Evolutionary conservation across 1,140 invertebrate species (phyloP).

Genomic region (Trachymyrmex cornetzi): DNA sequence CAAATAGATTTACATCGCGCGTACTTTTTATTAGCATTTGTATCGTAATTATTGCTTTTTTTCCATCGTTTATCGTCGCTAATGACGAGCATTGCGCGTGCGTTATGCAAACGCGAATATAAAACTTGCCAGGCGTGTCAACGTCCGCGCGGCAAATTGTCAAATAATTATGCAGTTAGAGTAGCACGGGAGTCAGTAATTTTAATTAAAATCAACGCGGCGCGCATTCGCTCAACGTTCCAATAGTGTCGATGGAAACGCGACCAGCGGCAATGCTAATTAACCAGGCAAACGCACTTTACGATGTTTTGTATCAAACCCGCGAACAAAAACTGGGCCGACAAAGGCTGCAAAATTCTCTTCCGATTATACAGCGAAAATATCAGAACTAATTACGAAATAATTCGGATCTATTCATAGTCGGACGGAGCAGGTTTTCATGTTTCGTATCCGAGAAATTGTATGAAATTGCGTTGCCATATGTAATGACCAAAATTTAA

Average conservation of each 20-base stretch:
- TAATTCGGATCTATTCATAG: conserved; percentile 58
- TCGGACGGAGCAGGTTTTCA: conserved; percentile 10
- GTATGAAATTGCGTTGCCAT: conserved; percentile 32
- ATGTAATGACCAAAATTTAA: conserved; percentile 57
- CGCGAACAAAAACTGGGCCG: conserved; percentile 37
- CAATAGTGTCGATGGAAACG: conserved; percentile 59
- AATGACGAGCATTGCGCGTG: conserved; percentile 9
- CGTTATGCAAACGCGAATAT: conserved; percentile 42
- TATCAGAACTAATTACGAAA: conserved; percentile 37
- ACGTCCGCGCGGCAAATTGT: conserved; percentile 38
- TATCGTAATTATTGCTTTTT: not conserved
- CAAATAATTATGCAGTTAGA: conserved; percentile 63
- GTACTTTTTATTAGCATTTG: conserved; percentile 20
- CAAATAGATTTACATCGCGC: conserved; percentile 18
- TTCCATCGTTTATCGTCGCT: not conserved
- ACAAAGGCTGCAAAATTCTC: conserved; percentile 53
- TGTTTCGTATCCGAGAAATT: conserved; percentile 43
- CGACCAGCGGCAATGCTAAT: conserved; percentile 44
- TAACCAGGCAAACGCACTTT: conserved; percentile 54
- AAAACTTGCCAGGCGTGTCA: conserved; percentile 42
- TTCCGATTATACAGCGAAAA: conserved; percentile 45
- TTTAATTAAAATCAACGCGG: conserved; percentile 63
- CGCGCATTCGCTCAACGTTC: conserved; percentile 34
- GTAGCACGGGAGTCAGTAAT: conserved; percentile 47
- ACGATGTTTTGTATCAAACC: conserved; percentile 22